These are phyloP conservation scores for Linepithema humile DNA, from an alignment of 1,140 invertebrate genomes.

Conservation along the genomic window DNA sequence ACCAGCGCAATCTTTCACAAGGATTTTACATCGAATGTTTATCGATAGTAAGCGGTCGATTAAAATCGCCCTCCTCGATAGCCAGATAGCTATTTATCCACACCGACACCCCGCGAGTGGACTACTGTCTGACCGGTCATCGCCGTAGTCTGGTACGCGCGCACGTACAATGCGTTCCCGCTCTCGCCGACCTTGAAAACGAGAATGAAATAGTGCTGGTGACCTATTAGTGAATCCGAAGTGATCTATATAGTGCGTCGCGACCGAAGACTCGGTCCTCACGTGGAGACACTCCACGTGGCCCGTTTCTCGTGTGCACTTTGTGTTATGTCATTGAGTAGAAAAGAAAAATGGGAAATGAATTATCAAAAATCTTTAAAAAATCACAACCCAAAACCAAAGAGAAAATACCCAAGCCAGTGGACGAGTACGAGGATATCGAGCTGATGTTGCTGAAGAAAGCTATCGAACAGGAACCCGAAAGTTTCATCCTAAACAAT, in stretches of 20 bases:
- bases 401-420: constrained; percentile 32
- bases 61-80: constrained; percentile 74
- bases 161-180: constrained; percentile 27
- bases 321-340: constrained; percentile 21
- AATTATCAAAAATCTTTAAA: neutral
- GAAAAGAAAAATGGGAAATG: constrained; percentile 80
- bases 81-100: constrained; percentile 78
- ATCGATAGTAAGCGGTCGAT: constrained; percentile 75
- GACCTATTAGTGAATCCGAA: neutral
- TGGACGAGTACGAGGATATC: constrained; percentile 62
- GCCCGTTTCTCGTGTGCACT: neutral
- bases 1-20: constrained; percentile 39
- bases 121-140: constrained; percentile 46
- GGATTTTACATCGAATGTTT: constrained; percentile 61
- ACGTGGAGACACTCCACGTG: constrained; percentile 27
- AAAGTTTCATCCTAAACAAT: constrained; percentile 91
- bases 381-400: neutral
- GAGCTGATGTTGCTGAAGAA: constrained; percentile 83
- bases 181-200: constrained; percentile 12
- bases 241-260: neutral
- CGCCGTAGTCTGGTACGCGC: neutral
- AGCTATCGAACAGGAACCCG: constrained; percentile 86
- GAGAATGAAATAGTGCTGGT: neutral
- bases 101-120: neutral
- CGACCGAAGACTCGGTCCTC: neutral